A percentile compares a stretch with the other conserved stretches of the same genome.
phyloP scores from a whole-genome alignment of 37 sponge, comb jelly and placozoan species.

The Axinella damicornis region DNA sequence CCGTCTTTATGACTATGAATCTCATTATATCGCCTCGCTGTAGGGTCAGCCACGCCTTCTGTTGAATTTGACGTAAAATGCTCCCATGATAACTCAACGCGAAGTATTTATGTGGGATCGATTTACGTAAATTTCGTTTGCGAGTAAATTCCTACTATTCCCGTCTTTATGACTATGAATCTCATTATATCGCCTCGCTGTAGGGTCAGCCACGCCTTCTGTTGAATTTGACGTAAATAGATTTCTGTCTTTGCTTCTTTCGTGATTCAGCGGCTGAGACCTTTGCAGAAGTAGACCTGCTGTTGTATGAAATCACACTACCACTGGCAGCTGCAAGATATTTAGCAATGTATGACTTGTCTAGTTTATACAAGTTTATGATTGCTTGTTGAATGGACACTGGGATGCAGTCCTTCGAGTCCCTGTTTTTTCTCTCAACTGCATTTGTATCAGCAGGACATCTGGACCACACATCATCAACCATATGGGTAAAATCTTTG shows the following conservation, averaged over 20 bases:
- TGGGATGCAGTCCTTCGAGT: neutral
- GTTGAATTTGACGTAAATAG: too few relatives aligned
- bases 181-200: too few relatives aligned
- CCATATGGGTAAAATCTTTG: neutral
- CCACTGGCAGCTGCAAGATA: neutral
- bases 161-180: too few relatives aligned
- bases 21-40: too few relatives aligned
- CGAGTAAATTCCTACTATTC: too few relatives aligned
- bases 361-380: neutral
- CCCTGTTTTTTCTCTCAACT: neutral
- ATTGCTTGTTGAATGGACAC: neutral
- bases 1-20: too few relatives aligned
- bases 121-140: too few relatives aligned
- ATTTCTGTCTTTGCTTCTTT: neutral
- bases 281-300: neutral
- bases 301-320: constrained; percentile 5
- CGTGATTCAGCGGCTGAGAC: neutral
- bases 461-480: neutral
- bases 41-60: too few relatives aligned
- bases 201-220: too few relatives aligned
- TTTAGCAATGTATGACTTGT: constrained; percentile 25
- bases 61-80: too few relatives aligned
- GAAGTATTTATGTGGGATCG: too few relatives aligned
- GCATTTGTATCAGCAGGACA: constrained; percentile 4
- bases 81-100: too few relatives aligned